A percentile compares a stretch with the other conserved stretches of the same genome.
Conservation (phyloP, 2,113 vertebrate species). For the Piprites chloris region DNA sequence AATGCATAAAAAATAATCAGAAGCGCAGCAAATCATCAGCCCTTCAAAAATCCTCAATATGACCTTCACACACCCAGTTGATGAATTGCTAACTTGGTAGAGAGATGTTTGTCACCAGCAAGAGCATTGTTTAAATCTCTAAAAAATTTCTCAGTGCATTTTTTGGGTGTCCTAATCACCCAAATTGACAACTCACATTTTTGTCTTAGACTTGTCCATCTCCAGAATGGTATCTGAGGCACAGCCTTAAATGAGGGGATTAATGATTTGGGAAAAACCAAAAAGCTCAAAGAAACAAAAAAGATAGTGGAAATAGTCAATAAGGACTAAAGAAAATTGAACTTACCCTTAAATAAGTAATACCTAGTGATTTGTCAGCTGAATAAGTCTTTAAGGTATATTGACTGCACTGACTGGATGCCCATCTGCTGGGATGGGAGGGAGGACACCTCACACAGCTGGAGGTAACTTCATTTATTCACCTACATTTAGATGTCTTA, state of each 20-base stretch:
- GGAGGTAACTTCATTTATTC: not conserved
- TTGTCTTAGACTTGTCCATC: not conserved
- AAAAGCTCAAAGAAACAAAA: not conserved
- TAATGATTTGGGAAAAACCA: not conserved
- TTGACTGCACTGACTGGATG: not conserved
- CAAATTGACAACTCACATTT: not conserved
- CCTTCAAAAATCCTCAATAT: not conserved
- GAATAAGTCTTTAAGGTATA: not conserved
- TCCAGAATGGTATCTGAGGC: not conserved
- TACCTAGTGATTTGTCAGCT: not conserved
- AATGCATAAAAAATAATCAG: not conserved
- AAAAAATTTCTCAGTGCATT: not conserved
- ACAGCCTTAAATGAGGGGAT: not conserved
- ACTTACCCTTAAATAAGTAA: not conserved
- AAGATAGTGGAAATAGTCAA: not conserved
- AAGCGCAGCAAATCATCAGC: not conserved
- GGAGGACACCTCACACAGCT: not conserved
- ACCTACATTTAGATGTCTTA: not conserved
- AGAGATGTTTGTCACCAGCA: not conserved
- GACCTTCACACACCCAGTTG: not conserved
- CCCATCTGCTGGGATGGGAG: not conserved
- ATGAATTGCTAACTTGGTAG: not conserved
- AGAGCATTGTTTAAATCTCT: not conserved
- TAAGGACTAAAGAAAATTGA: not conserved
- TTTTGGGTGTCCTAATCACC: not conserved